Conservation (phyloP, 92 coral and sea anemone species). For the Epizoanthus stellaris region DNA sequence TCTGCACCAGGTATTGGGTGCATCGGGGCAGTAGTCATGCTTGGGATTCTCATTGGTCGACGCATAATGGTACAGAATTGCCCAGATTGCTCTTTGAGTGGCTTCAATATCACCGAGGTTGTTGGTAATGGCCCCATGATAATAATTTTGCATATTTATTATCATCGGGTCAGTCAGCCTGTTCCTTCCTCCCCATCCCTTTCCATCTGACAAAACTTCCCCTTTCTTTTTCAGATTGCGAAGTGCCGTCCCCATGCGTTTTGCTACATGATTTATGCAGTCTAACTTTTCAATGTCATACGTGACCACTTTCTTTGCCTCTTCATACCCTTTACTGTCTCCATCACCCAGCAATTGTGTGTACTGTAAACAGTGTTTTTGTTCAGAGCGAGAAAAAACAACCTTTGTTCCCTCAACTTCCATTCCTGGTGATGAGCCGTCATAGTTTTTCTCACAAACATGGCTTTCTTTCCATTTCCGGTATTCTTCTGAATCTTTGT, state of each 20-base stretch:
- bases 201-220: constrained; percentile 3
- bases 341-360: neutral
- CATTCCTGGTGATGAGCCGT: neutral
- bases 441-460: neutral
- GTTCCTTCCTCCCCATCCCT: constrained; percentile 14
- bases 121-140: constrained; percentile 9
- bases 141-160: constrained; percentile 14
- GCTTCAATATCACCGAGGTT: neutral
- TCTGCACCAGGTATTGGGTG: constrained; percentile 23
- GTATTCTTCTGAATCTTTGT: neutral
- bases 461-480: constrained; percentile 2
- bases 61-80: constrained; percentile 10
- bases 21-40: constrained; percentile 17
- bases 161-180: neutral
- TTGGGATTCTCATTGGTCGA: constrained; percentile 26
- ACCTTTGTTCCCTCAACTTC: neutral
- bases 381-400: neutral
- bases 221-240: constrained; percentile 11
- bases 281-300: constrained; percentile 4
- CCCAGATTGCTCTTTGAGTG: neutral
- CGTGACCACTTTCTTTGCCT: neutral
- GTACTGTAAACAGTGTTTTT: neutral
- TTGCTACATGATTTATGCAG: constrained; percentile 11
- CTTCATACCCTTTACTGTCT: neutral
- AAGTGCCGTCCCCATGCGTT: constrained; percentile 6